A percentile compares a stretch with the other conserved stretches of the same genome.
phyloP scores from a whole-genome alignment of 2,797 vertebrate genomes.

The Sebastes nivosus region DNA sequence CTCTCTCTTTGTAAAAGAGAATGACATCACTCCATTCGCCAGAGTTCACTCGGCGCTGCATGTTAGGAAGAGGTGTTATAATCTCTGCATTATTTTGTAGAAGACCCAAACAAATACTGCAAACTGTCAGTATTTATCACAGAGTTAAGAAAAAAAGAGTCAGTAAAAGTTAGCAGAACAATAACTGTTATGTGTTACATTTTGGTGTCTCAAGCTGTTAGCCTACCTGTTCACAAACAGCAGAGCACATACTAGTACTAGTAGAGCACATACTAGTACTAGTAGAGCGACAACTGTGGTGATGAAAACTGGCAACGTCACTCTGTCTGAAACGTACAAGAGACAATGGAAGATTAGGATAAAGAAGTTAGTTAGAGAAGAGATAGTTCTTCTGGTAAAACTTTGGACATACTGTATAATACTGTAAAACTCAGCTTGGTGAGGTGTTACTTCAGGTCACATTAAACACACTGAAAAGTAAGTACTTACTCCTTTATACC shows the following conservation, averaged over 20 bases:
- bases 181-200: background rate
- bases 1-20: too few species aligned
- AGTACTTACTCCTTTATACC: too few species aligned
- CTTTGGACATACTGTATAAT: background rate
- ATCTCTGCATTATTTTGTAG: background rate
- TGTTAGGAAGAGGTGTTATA: too few species aligned
- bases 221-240: constrained; percentile 39
- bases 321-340: background rate
- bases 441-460: background rate
- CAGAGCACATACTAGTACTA: background rate
- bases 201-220: background rate
- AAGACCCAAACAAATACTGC: background rate
- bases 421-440: background rate
- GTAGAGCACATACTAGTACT: too few species aligned
- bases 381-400: background rate
- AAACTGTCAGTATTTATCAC: background rate
- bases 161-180: background rate
- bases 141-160: too few species aligned
- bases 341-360: background rate
- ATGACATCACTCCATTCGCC: accelerated
- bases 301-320: background rate
- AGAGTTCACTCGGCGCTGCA: too few species aligned
- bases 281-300: background rate
- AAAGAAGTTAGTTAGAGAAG: background rate
- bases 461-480: background rate